A percentile compares a stretch with the other conserved stretches of the same genome.
These are phyloP conservation scores for Maccullochella peelii DNA, from an alignment of 2,113 vertebrate species.

Conservation along the genomic window DNA sequence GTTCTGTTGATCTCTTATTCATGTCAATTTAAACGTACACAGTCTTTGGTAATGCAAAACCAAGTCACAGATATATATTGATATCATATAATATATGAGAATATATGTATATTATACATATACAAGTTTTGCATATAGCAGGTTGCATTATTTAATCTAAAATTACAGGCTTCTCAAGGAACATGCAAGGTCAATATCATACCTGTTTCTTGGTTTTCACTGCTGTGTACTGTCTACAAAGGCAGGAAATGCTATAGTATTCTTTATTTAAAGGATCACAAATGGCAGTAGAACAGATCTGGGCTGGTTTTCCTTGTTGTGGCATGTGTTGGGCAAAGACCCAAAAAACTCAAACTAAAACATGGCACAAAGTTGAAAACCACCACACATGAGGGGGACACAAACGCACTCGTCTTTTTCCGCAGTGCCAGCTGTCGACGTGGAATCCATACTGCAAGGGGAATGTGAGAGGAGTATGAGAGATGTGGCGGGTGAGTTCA, in stretches of 20 bases:
- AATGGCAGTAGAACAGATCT: background rate
- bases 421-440: constrained; percentile 81
- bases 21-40: background rate
- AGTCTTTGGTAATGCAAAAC: background rate
- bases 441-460: constrained; percentile 78
- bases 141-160: background rate
- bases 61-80: background rate
- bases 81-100: background rate
- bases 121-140: background rate
- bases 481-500: constrained; percentile 77
- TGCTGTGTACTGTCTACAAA: background rate
- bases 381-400: constrained; percentile 42
- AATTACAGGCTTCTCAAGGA: background rate
- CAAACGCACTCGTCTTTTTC: constrained; percentile 45
- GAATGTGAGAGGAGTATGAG: constrained; percentile 81
- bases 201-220: background rate
- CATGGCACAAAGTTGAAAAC: constrained; percentile 48
- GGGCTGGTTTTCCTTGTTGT: constrained; percentile 4
- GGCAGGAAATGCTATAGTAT: background rate
- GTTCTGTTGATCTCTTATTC: background rate
- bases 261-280: background rate
- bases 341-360: constrained; percentile 9
- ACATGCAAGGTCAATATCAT: background rate
- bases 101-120: no score
- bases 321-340: background rate